Conservation (phyloP, 2,797 vertebrate species). For the Propithecus deckenii region DNA sequence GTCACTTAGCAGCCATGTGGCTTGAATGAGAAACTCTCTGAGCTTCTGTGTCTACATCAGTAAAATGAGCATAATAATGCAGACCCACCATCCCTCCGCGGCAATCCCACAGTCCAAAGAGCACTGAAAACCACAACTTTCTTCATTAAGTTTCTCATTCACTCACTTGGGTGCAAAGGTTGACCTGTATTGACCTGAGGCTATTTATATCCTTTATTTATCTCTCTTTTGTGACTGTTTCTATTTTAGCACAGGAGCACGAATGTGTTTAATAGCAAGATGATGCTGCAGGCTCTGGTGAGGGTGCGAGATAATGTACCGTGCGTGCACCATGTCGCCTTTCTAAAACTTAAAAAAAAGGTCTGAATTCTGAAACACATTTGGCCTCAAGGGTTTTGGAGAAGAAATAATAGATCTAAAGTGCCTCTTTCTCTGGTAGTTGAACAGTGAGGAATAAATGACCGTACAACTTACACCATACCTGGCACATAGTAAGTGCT, state of each 20-base stretch:
- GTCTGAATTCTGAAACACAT: constrained; percentile 9
- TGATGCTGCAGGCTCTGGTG: neutral
- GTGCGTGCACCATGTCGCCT: neutral
- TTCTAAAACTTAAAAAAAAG: neutral
- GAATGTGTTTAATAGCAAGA: neutral
- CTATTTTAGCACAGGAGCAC: neutral
- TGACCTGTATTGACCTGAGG: neutral
- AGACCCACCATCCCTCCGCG: neutral
- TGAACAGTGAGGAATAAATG: neutral
- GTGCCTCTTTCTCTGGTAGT: neutral
- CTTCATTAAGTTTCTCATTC: neutral
- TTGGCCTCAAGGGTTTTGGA: neutral
- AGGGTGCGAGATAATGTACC: neutral
- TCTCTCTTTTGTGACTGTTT: neutral
- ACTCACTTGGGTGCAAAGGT: neutral
- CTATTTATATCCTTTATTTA: neutral
- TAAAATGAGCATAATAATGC: neutral
- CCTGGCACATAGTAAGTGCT: neutral
- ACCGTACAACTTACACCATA: neutral
- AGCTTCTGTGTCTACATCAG: neutral
- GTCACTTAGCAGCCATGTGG: neutral
- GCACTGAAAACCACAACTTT: neutral
- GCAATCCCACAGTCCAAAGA: neutral
- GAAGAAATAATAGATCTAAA: neutral
- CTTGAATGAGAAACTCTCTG: neutral